Percentiles rank a stretch among this genome's conserved stretches.
Evolutionary conservation across 2,113 vertebrate genomes (phyloP).

Genomic region (Scophthalmus maximus): DNA sequence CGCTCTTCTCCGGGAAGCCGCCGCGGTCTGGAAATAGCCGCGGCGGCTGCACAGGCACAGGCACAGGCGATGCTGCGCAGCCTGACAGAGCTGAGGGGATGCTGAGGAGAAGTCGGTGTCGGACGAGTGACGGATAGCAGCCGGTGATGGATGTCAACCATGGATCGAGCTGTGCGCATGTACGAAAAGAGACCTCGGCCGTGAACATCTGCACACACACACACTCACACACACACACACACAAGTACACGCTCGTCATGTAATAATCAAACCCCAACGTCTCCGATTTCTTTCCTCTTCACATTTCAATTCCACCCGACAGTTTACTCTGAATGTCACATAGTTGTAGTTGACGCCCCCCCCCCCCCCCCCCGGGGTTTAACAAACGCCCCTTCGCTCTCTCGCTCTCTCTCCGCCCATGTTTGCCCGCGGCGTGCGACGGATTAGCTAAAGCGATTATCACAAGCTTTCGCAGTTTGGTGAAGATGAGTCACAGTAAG

Average conservation of each 20-base stretch:
- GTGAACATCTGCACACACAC: neutral
- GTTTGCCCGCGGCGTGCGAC: conserved; percentile 73
- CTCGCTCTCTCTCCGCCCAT: conserved; percentile 65
- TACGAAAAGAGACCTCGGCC: neutral
- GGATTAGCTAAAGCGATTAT: conserved; percentile 85
- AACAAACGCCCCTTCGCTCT: conserved; percentile 66
- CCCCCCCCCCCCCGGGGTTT: conserved; percentile 48
- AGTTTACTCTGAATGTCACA: conserved; percentile 19
- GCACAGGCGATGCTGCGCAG: conserved; percentile 50
- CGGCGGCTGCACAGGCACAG: conserved; percentile 26
- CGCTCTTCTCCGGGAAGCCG: conserved; percentile 40
- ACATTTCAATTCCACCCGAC: conserved; percentile 3
- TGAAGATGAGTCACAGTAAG: conserved; percentile 84
- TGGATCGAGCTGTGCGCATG: conserved; percentile 19
- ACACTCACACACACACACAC: neutral
- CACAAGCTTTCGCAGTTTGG: conserved; percentile 81
- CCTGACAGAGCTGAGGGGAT: conserved; percentile 26
- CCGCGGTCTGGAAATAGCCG: conserved; percentile 60
- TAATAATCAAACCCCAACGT: neutral
- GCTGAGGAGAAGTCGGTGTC: conserved; percentile 29
- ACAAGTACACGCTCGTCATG: neutral
- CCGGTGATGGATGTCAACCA: conserved; percentile 46
- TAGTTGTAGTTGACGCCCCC: neutral
- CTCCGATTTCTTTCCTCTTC: no score
- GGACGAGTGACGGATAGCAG: conserved; percentile 36